Base-by-base conservation (phyloP, 2,797 vertebrate species). In the Champsocephalus esox region DNA sequence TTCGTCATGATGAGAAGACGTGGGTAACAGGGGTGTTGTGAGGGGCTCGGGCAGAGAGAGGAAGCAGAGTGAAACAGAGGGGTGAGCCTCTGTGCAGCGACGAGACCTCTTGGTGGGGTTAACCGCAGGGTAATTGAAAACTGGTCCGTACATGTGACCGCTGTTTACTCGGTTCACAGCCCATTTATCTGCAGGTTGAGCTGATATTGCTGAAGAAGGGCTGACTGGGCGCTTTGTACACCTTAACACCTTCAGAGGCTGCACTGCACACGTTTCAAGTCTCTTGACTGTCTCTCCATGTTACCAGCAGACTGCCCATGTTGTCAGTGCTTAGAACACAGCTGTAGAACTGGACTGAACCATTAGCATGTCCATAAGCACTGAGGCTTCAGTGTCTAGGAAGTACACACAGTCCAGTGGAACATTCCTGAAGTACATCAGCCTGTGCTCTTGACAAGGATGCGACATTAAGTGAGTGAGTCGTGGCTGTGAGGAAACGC, bases 111-210 rank as follows among this genome's bases (percentile, higher is more conserved):
- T 44, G 28, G 73, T 3, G 55, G 83, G 92, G 90, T 92, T 92
- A 90, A 94, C 90, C 69, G 66, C 85, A 49, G 81, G 80, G 90
- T 92, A 94, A 93, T 92, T 93, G 91, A 93, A 94, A 93, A 88
- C 58, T 71, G 83, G 84, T 81, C 85, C 9, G 77, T 79, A 88
- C 89, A 80, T 91, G 87, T 89, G 91, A 83, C 91, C 88, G 77
- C 90, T 93, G 92, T 93, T 94, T 92, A 92, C 91, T 87, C 73
- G 77, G 90, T 93, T 93, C 92, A 93, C 80, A 82, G 88, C 79
- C 85, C 90, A 82, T 88, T 92, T 91, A 91, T 91, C 88, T 92
- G 89, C 86, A 84, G 87, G 86, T 91, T 88, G 92, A 88, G 84
- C 89, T 88, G 87, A 91, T 93, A 88, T 84, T 85, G 77, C 84